Percentiles rank a stretch among this genome's conserved stretches.
phyloP scores from a whole-genome alignment of 2,797 vertebrate genomes.

The Ciconia nigra region DNA sequence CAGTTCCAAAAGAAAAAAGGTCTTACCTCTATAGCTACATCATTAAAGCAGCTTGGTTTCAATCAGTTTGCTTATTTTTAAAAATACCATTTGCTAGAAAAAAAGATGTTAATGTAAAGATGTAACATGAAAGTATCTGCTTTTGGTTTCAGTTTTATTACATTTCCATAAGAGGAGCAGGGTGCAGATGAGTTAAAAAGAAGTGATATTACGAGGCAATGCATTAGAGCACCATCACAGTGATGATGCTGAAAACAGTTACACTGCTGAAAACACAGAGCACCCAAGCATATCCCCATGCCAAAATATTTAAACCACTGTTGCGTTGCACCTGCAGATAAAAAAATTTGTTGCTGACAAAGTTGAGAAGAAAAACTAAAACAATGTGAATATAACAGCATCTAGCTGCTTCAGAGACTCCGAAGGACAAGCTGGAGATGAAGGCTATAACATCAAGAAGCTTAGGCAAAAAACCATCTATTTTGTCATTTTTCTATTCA shows the following conservation, averaged over 20 bases:
- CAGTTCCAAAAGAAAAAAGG: neutral
- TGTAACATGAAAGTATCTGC: neutral
- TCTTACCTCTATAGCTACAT: neutral
- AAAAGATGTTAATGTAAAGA: neutral
- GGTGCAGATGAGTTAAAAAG: neutral
- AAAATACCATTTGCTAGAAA: neutral
- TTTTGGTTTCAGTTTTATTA: neutral
- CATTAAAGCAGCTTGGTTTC: neutral
- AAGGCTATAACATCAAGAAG: neutral
- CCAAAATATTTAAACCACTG: neutral
- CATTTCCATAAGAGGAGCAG: neutral
- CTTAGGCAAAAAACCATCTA: neutral
- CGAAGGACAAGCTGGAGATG: neutral
- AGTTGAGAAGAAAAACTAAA: neutral
- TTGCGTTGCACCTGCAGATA: neutral
- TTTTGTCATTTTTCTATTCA: neutral
- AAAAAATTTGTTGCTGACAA: neutral
- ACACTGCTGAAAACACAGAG: neutral
- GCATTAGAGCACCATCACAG: neutral
- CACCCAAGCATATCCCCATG: neutral
- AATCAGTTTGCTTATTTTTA: neutral
- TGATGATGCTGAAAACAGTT: neutral
- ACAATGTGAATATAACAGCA: neutral
- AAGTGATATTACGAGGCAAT: neutral
- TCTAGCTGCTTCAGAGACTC: neutral